These are phyloP conservation scores for Diaphora mendica DNA, from an alignment of 2,888 invertebrate species.

Conservation along the genomic window DNA sequence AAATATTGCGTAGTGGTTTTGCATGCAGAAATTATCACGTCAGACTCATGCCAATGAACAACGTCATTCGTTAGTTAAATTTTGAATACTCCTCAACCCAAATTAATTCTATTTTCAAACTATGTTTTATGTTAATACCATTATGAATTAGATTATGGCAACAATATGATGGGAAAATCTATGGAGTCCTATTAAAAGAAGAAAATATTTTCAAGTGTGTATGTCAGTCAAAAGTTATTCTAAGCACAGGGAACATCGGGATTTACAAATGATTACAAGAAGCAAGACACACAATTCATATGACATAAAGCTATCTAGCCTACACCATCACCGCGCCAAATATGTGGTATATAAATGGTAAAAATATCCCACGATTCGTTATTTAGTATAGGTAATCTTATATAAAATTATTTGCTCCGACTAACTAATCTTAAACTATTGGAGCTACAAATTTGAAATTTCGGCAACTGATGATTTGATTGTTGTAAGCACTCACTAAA, in stretches of 20 bases:
- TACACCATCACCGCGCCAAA: neutral
- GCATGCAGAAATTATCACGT: conserved; percentile 60
- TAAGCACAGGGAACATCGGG: neutral
- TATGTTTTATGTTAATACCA: neutral
- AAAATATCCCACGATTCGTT: neutral
- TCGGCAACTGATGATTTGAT: too few relatives aligned
- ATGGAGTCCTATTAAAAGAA: neutral
- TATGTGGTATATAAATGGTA: neutral
- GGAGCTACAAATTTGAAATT: too few relatives aligned
- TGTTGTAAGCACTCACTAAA: too few relatives aligned
- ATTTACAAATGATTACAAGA: neutral
- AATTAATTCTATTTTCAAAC: neutral
- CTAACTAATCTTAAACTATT: too few relatives aligned
- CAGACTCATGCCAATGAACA: conserved; percentile 59
- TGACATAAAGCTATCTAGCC: conserved; percentile 5
- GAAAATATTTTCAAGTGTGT: too few relatives aligned
- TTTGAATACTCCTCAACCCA: conserved; percentile 24
- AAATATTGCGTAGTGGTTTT: conserved; percentile 4
- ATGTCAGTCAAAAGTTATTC: neutral
- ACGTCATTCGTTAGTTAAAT: conserved; percentile 24
- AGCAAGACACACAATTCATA: conserved; percentile 3
- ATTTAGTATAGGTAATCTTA: neutral
- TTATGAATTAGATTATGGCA: conserved; percentile 14
- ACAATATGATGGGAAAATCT: conserved; percentile 2
- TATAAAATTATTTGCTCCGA: too few relatives aligned